phyloP scores from a whole-genome alignment of 2,113 vertebrate species.

The Notothenia rossii region DNA sequence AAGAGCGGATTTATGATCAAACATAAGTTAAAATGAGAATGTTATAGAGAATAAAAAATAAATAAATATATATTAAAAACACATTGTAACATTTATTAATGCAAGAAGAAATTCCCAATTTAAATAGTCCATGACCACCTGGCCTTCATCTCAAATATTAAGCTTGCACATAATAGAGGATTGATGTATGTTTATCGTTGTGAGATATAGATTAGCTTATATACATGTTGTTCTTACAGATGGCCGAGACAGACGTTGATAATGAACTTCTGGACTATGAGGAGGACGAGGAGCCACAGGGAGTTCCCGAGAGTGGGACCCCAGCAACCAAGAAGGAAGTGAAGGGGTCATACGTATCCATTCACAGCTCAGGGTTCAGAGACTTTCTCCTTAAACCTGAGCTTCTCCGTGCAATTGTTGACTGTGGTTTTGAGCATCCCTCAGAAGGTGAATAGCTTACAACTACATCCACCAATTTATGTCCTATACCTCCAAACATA shows the following conservation, averaged over 20 bases:
- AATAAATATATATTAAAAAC: no score
- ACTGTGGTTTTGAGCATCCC: conserved; percentile 92
- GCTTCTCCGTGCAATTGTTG: conserved; percentile 89
- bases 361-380: conserved; percentile 92
- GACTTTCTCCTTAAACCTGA: conserved; percentile 92
- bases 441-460: conserved; percentile 85
- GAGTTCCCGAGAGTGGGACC: conserved; percentile 78
- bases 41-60: not conserved
- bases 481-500: not conserved
- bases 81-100: not conserved
- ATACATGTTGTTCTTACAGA: conserved; percentile 44
- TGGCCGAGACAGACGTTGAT: conserved; percentile 90
- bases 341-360: conserved; percentile 92
- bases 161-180: not conserved
- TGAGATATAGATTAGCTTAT: not conserved
- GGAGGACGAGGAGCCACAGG: conserved; percentile 90
- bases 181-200: not conserved
- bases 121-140: not conserved
- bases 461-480: no score
- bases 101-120: not conserved
- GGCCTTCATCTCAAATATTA: not conserved
- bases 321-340: conserved; percentile 87
- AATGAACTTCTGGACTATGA: conserved; percentile 91
- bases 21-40: not conserved
- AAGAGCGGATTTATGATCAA: not conserved